Base-by-base conservation (phyloP, 1,140 invertebrate genomes). In the Drosophila oshimai region DNA sequence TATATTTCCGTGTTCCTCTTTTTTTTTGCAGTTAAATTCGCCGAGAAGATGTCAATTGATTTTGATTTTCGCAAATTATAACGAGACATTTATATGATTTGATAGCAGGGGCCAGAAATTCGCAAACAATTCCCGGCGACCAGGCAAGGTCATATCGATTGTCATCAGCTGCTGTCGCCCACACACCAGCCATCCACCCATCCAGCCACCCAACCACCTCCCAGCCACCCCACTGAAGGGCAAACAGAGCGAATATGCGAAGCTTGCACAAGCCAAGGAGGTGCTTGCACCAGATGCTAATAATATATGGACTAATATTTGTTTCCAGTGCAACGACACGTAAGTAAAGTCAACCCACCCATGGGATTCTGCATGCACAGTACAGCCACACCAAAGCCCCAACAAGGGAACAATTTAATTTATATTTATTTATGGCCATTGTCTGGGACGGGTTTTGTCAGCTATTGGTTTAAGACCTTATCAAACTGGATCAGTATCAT, bases 401-500 rank as follows among this genome's bases (percentile, higher is more conserved):
- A 34, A 69, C 4, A n/a, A 37, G 49, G 42, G 17, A 44, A 22
- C 45, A 47, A 47, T 45, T 68, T 61, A 70, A 51, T 65, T 41
- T 36, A 50, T 55, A 26, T 49, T 34, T 45, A 46, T 50, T 50
- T 51, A 73, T 39, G 18, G 24, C 50, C 29, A 47, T 45, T 36
- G 81, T 65, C 49, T 54, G 26, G 53, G 46, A 15, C 22, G 5
- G 9, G 17, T 36, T 47, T 31, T 17, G 31, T 51, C 9, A 26
- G 34, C 44, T 81, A 86, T 53, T 72, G 62, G 58, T 86, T 61
- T 13, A 65, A 51, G 61, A 86, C 70, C 69, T 87, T 86, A 57
- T 86, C 81, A 61, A 87, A 87, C 46, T 86, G 81, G 62, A 87
- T 74, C 22, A 86, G 76, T 70, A 86, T 87, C 34, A 76, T 81